Evolutionary conservation across 2,113 vertebrate genomes (phyloP).

Genomic region (Nothocercus nigrocapillus): DNA sequence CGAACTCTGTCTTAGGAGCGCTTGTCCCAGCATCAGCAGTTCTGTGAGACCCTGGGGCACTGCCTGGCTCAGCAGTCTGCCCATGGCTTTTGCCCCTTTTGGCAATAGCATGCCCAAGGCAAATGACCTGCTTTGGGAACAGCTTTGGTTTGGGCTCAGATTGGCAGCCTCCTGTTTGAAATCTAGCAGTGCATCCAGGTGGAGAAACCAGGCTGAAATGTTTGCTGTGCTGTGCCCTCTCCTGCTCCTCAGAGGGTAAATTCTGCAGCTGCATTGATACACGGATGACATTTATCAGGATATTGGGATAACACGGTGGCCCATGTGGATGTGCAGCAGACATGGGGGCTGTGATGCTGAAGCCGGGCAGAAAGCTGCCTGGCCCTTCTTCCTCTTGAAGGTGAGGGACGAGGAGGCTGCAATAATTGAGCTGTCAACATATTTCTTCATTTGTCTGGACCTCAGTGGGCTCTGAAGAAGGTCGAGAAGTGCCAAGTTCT

Average conservation of each 20-base stretch:
- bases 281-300: too few relatives aligned
- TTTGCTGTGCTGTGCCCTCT: not conserved
- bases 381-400: not conserved
- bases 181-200: not conserved
- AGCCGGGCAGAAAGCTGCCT: not conserved
- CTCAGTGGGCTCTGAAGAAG: not conserved
- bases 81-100: not conserved
- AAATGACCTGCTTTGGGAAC: not conserved
- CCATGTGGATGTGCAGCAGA: not conserved
- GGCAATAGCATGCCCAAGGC: constrained; percentile 29
- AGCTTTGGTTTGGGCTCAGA: not conserved
- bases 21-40: not conserved
- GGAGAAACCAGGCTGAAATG: not conserved
- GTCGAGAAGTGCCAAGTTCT: not conserved
- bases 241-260: not conserved
- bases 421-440: not conserved
- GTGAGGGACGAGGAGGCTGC: not conserved
- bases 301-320: not conserved
- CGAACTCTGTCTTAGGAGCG: not conserved
- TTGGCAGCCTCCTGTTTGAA: not conserved
- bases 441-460: not conserved
- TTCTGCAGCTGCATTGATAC: not conserved
- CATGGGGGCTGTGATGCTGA: not conserved
- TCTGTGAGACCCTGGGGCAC: not conserved
- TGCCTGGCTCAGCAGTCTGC: not conserved